Evolutionary conservation across 2,888 invertebrate species (phyloP).

Genomic region (Buathra laborator): DNA sequence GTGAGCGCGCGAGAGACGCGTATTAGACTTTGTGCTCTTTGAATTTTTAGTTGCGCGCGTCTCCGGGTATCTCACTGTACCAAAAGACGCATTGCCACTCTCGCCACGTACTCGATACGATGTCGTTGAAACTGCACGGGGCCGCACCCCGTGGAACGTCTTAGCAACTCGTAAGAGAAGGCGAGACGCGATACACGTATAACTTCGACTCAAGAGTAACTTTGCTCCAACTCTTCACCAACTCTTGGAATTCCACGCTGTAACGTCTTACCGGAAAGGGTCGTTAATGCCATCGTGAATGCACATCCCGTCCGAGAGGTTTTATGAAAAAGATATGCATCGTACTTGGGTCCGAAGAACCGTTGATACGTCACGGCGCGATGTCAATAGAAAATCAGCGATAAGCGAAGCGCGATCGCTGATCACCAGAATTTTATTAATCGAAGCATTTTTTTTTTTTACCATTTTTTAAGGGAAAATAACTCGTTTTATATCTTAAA

Average conservation of each 20-base stretch:
- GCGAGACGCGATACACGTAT: conserved; percentile 10
- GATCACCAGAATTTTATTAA: too few species aligned
- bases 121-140: conserved; percentile 52
- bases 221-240: conserved; percentile 2
- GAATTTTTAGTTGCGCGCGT: conserved; percentile 12
- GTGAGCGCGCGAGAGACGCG: conserved; percentile 4
- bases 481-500: too few species aligned
- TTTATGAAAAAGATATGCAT: not conserved
- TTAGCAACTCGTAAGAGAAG: not conserved
- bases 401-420: too few species aligned
- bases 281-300: conserved; percentile 10
- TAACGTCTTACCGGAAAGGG: conserved; percentile 53
- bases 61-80: not conserved
- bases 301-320: conserved; percentile 7
- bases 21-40: not conserved
- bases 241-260: conserved; percentile 41
- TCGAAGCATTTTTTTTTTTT: too few species aligned
- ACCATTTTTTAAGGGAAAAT: too few species aligned
- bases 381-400: too few species aligned
- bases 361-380: too few species aligned
- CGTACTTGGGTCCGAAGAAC: too few species aligned
- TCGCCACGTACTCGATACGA: conserved; percentile 55
- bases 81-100: conserved; percentile 46
- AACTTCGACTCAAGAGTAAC: not conserved
- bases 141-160: conserved; percentile 61